Evolutionary conservation across 2,888 invertebrate species (phyloP).

Genomic region (Uropetala carovei): DNA sequence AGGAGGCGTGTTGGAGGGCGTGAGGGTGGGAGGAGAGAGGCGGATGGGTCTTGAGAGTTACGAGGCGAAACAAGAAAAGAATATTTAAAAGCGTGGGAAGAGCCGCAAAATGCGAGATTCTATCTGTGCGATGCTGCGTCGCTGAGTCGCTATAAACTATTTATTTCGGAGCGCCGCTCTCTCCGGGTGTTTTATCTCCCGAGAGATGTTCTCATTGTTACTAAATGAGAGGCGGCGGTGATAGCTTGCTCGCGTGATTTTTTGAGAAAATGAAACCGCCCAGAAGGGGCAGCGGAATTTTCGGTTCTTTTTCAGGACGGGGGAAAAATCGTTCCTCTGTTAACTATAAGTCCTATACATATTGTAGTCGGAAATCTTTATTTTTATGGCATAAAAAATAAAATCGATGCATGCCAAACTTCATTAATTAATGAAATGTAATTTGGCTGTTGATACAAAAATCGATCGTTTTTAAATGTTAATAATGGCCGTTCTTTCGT

Average conservation of each 20-base stretch:
- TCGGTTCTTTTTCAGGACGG: background rate
- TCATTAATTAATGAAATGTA: too few relatives aligned
- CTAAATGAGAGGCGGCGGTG: background rate
- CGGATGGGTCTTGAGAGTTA: too few relatives aligned
- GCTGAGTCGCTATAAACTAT: background rate
- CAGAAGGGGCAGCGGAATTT: background rate
- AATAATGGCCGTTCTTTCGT: too few relatives aligned
- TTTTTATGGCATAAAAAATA: too few relatives aligned
- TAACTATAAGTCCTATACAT: too few relatives aligned
- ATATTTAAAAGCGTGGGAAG: constrained; percentile 12
- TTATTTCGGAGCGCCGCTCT: background rate
- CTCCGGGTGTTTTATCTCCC: background rate
- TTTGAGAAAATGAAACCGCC: background rate
- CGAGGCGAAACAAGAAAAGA: background rate
- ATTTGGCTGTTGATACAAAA: too few relatives aligned
- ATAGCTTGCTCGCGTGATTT: background rate
- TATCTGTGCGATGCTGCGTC: background rate
- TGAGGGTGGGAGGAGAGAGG: background rate
- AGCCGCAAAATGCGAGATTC: background rate
- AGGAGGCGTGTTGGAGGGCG: background rate
- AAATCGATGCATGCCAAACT: too few relatives aligned
- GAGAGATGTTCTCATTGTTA: background rate
- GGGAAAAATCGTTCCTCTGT: too few relatives aligned
- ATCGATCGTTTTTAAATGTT: too few relatives aligned
- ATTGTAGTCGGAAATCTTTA: too few relatives aligned